Conservation (phyloP, 2,797 vertebrate genomes). For the Pseudomugil gertrudae region DNA sequence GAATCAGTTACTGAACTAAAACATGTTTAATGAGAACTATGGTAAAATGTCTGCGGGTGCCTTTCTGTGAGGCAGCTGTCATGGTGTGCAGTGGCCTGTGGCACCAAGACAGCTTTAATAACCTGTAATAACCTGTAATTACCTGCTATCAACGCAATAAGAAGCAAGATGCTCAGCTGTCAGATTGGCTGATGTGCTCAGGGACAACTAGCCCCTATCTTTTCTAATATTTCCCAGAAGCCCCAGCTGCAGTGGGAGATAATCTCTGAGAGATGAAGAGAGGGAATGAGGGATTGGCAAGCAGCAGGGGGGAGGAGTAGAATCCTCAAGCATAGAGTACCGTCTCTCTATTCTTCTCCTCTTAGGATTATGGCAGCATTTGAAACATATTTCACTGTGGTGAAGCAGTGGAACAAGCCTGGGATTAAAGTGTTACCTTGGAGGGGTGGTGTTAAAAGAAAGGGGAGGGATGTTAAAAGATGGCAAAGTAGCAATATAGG, state of each 20-base stretch:
- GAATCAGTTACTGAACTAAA: not conserved
- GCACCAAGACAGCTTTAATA: conserved; percentile 35
- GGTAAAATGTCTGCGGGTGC: not conserved
- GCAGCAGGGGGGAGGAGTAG: conserved; percentile 60
- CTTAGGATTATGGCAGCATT: conserved; percentile 78
- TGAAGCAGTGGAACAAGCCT: conserved; percentile 35
- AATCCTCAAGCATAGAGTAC: conserved; percentile 79
- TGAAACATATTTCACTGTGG: conserved; percentile 80
- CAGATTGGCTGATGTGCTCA: conserved; percentile 6
- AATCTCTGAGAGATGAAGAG: conserved; percentile 85
- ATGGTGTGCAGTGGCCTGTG: not conserved
- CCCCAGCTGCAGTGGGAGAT: conserved; percentile 69
- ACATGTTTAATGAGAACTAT: not conserved
- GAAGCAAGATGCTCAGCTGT: conserved; percentile 27
- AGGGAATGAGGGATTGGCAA: conserved; percentile 64
- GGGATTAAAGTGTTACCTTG: conserved; percentile 72
- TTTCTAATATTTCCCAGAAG: conserved; percentile 83
- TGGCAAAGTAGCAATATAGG: conserved; percentile 27
- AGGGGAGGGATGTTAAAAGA: conserved; percentile 66
- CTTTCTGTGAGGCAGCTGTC: not conserved
- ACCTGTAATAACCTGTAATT: conserved; percentile 48
- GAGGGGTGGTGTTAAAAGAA: conserved; percentile 67
- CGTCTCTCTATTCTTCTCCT: conserved; percentile 65
- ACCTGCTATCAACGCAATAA: conserved; percentile 62
- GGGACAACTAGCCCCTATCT: conserved; percentile 35